Evolutionary conservation across 2,113 vertebrate genomes (phyloP), one percentile per base, ranked within the genome.

Genomic region (Entomyzon cyanotis): DNA sequence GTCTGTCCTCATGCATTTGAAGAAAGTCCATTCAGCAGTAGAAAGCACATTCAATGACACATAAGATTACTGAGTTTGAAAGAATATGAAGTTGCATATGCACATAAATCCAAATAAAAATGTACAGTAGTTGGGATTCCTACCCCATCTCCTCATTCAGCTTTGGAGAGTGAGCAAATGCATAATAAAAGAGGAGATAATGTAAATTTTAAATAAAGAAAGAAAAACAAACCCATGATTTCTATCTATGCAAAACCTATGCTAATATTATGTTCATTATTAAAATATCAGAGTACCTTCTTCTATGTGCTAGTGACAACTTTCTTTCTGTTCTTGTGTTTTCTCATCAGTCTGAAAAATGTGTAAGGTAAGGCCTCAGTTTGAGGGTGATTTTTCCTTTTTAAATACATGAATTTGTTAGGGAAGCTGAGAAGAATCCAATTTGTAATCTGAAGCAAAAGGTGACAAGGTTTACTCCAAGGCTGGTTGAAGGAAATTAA

Each of bases 1-100:
- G 30, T 84, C 47, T 84, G 50, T 67, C 58, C 87, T 58, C 4
- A 0, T 76, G 79, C 24, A 8, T 93, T 90, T 76, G 53, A 85
- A 83, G 84, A n/a, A 75, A 47, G 22, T 62, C 68, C 44, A 82
- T 95, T 95, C 93, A 89, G 33, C 91, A 89, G 41, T 13, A 87
- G 65, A 93, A 87, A 91, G 63, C 35, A 52, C 39, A 39, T 85
- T 88, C 42, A 70, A 0, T 78, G 75, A 35, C 82, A 85, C 8
- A 11, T 13, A 88, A 95, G 82, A 76, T 83, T 88, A 64, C 35
- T 71, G 44, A 9, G 18, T 49, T 80, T 74, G 56, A 93, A 93
- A 81, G 83, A 92, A 67, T 39, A 39, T 19, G 31, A 84, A 91
- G 30, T 90, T 74, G 35, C 22, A n/a, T 69, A 67, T 85, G 71